These are phyloP conservation scores for Ectropis grisescens DNA, from an alignment of 1,140 invertebrate genomes.

Conservation along the genomic window DNA sequence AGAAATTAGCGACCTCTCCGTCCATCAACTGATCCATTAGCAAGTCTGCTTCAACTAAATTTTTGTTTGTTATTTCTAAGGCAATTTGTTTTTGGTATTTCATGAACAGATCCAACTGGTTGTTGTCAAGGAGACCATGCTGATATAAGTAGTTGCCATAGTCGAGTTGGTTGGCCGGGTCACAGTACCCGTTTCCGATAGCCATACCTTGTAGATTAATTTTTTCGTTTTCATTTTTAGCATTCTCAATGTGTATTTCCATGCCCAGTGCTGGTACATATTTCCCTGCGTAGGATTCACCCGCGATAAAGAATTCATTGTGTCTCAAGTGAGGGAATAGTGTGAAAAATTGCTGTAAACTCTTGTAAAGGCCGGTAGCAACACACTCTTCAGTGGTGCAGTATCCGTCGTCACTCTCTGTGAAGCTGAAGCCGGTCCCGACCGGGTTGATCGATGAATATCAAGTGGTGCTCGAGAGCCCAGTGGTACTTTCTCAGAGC, in stretches of 20 bases:
- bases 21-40: conserved; percentile 77
- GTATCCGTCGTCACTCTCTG: conserved; percentile 72
- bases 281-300: conserved; percentile 90
- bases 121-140: conserved; percentile 74
- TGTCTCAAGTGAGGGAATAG: conserved; percentile 77
- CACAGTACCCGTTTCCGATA: conserved; percentile 78
- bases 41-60: conserved; percentile 74
- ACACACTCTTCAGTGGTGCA: conserved; percentile 74
- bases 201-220: conserved; percentile 77
- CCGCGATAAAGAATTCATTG: conserved; percentile 82
- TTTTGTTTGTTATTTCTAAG: conserved; percentile 72
- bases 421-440: conserved; percentile 83
- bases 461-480: conserved; percentile 78
- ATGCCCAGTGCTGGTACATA: conserved; percentile 83
- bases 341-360: conserved; percentile 77
- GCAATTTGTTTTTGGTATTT: conserved; percentile 70
- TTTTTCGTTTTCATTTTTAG: conserved; percentile 50
- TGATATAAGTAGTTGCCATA: conserved; percentile 78
- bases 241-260: conserved; percentile 79
- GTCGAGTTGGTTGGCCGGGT: conserved; percentile 74
- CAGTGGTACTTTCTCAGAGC: conserved; percentile 75
- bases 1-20: conserved; percentile 72
- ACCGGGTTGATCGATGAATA: conserved; percentile 91
- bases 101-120: conserved; percentile 70
- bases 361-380: conserved; percentile 73